These are phyloP conservation scores for Rhorus exstirpatorius DNA, from an alignment of 2,888 invertebrate genomes.

Conservation along the genomic window DNA sequence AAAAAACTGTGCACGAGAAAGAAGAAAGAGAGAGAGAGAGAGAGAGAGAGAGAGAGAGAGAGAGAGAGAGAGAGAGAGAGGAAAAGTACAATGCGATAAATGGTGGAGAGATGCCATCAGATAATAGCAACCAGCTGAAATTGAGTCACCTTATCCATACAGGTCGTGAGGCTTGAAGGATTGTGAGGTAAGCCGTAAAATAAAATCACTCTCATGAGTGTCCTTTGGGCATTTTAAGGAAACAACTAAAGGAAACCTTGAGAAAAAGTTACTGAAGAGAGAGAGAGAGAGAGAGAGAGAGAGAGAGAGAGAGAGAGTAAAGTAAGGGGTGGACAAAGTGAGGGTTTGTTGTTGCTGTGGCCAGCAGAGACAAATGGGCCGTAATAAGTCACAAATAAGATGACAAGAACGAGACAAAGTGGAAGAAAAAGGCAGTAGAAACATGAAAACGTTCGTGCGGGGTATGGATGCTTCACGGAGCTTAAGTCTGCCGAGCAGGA, in stretches of 20 bases:
- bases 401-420: constrained; percentile 20
- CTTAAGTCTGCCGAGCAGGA: constrained; percentile 49
- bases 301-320: background rate
- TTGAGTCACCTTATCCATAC: constrained; percentile 64
- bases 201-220: constrained; percentile 73
- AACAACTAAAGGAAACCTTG: background rate
- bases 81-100: constrained; percentile 66
- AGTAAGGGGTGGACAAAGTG: background rate
- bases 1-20: background rate
- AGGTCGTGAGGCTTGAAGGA: constrained; percentile 34
- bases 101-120: constrained; percentile 61
- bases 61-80: constrained; percentile 25
- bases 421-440: background rate
- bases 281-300: constrained; percentile 4
- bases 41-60: constrained; percentile 9
- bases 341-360: constrained; percentile 7
- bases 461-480: constrained; percentile 40
- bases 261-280: background rate
- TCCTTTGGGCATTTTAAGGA: constrained; percentile 33
- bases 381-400: constrained; percentile 26
- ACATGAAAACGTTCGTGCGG: constrained; percentile 20
- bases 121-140: constrained; percentile 71
- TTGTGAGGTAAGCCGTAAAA: constrained; percentile 76
- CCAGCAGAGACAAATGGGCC: constrained; percentile 18
- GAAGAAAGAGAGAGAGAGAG: constrained; percentile 15